Conservation (phyloP, 1,140 invertebrate species). For the Hestina assimilis region DNA sequence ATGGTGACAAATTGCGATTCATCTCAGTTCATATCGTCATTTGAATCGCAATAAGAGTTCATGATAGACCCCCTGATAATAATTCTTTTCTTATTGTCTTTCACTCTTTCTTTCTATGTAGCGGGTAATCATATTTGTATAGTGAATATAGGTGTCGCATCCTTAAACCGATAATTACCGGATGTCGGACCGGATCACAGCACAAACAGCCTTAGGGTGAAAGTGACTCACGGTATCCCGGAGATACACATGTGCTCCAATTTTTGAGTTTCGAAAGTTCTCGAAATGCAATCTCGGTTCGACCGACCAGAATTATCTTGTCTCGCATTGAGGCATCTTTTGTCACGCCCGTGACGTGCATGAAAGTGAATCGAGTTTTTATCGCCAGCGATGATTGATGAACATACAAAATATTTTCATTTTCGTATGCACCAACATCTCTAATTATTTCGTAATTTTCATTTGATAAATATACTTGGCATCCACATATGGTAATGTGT, state of each 20-base stretch:
- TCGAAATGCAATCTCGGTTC: conserved; percentile 2
- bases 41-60: too few species aligned
- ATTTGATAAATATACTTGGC: neutral
- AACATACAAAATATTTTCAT: conserved; percentile 12
- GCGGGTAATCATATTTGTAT: too few species aligned
- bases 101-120: too few species aligned
- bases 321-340: conserved; percentile 11
- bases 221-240: conserved; percentile 21
- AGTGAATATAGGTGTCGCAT: too few species aligned
- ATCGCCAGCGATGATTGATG: conserved; percentile 20
- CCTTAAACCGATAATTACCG: too few species aligned
- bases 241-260: conserved; percentile 14
- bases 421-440: conserved; percentile 5
- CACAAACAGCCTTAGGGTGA: too few species aligned
- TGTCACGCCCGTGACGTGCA: conserved; percentile 5
- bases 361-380: conserved; percentile 17
- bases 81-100: too few species aligned
- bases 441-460: conserved; percentile 14
- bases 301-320: neutral
- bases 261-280: conserved; percentile 20
- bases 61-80: too few species aligned
- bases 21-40: too few species aligned
- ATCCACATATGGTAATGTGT: too few species aligned
- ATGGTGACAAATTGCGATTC: too few species aligned
- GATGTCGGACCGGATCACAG: too few species aligned